Base-by-base conservation (phyloP, 1,140 invertebrate genomes). In the Arctopsyche grandis region DNA sequence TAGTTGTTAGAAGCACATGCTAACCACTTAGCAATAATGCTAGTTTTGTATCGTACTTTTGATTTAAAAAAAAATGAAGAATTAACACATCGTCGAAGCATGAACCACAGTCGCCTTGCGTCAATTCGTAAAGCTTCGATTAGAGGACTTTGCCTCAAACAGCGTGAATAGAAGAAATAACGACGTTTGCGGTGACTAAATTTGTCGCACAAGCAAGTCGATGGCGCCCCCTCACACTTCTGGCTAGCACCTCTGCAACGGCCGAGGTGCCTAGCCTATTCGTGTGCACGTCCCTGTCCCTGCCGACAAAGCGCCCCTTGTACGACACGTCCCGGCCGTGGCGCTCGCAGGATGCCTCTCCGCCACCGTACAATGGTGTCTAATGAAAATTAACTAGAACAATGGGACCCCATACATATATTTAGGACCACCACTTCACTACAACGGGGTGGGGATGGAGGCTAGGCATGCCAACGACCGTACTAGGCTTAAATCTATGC, bases 301-400 rank as follows among this genome's bases (percentile, higher is more conserved):
- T 21, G 56, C 43, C 74, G 60, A 77, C 63, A 77, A 77, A 77
- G 76, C 76, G 44, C 16, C 74, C 58, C 74, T 76, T 63, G 74
- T 76, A 76, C 26, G 5, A 76, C 74, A 76, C 74, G 74, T 63
- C 56, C 56, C 24, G 3, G 14, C 22, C 26, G 24, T 44, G 14
- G 74, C 24, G 5, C 16, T 19, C 26, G 24, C 16, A 24, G 74
- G 69, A 4, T n/a, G 63, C 29, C 22, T 24, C 77, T 38, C 73
- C 29, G 60, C 44, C 16, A 38, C 21, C 48, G 73, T 75, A 82
- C 81, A 82, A 82, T 80, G 74, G 77, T 77, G 79, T 80, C 81
- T 82, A 82, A 82, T 82, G 81, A 82, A 82, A 82, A 82, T 82
- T 82, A 82, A 80, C 81, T 82, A 79, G 77, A 82, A 82, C 81